These are phyloP conservation scores for Muscicapa striata DNA, from an alignment of 2,797 vertebrate genomes.

Conservation along the genomic window DNA sequence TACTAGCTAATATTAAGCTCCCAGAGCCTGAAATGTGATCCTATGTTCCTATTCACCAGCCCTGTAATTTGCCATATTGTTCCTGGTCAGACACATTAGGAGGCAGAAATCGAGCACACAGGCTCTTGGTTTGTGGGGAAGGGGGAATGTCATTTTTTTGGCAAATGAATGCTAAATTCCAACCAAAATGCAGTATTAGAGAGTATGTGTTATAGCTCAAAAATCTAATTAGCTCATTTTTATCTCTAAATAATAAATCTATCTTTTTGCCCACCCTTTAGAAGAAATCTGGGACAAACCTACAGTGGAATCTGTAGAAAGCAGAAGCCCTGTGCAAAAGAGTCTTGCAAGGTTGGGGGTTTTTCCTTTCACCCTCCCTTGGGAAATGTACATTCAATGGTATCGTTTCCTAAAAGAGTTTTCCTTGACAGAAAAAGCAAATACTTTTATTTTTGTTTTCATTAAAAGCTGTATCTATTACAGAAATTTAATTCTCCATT, in stretches of 20 bases:
- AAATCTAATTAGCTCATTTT: neutral
- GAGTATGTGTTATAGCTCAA: neutral
- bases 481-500: slow-evolving; percentile 42
- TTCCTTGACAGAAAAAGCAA: slow-evolving; percentile 11
- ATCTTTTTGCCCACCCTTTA: neutral
- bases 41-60: neutral
- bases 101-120: neutral
- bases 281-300: neutral
- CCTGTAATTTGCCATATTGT: neutral
- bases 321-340: neutral
- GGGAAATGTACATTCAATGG: neutral
- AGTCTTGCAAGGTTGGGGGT: neutral
- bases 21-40: neutral
- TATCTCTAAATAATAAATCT: neutral
- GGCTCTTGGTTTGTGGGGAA: neutral
- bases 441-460: neutral
- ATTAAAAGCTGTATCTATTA: slow-evolving; percentile 14
- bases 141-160: neutral
- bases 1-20: neutral
- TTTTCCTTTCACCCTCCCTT: neutral
- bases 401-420: neutral
- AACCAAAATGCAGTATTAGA: neutral
- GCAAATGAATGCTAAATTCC: neutral
- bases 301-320: neutral
- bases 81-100: neutral